phyloP scores from a whole-genome alignment of 1,140 invertebrate species.

The Heliconius melpomene region DNA sequence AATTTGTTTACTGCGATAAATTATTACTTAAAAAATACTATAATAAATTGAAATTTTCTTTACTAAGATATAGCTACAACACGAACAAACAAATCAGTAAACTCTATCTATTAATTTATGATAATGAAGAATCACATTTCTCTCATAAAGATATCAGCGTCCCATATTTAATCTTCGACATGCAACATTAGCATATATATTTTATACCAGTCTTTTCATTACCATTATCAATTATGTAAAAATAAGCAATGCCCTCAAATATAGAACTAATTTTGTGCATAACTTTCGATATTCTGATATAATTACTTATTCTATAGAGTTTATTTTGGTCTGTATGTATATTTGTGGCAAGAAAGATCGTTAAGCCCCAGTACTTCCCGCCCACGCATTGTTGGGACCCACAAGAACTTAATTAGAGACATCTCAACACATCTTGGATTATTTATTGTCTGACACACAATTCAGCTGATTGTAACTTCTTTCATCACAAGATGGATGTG shows the following conservation, averaged over 20 bases:
- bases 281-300: not conserved
- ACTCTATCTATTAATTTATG: slow-evolving; percentile 23
- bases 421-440: slow-evolving; percentile 59
- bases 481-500: slow-evolving; percentile 52
- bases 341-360: slow-evolving; percentile 17
- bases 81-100: not conserved
- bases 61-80: not conserved
- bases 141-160: slow-evolving; percentile 32
- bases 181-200: slow-evolving; percentile 42
- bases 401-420: slow-evolving; percentile 74
- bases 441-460: slow-evolving; percentile 66
- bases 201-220: slow-evolving; percentile 55
- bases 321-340: not conserved
- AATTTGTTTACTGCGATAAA: too few relatives aligned
- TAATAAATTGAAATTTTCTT: too few relatives aligned
- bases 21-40: too few relatives aligned
- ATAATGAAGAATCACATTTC: slow-evolving; percentile 20
- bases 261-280: not conserved
- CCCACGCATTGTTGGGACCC: slow-evolving; percentile 59
- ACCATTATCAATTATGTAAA: slow-evolving; percentile 67
- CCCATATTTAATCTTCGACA: slow-evolving; percentile 31
- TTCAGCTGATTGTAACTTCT: slow-evolving; percentile 60
- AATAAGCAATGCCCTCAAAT: slow-evolving; percentile 32
- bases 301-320: not conserved
- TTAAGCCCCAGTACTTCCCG: slow-evolving; percentile 35